Evolutionary conservation across 2,113 vertebrate species (phyloP), one percentile per base, ranked within the genome.

Genomic region (Ptyas mucosa): DNA sequence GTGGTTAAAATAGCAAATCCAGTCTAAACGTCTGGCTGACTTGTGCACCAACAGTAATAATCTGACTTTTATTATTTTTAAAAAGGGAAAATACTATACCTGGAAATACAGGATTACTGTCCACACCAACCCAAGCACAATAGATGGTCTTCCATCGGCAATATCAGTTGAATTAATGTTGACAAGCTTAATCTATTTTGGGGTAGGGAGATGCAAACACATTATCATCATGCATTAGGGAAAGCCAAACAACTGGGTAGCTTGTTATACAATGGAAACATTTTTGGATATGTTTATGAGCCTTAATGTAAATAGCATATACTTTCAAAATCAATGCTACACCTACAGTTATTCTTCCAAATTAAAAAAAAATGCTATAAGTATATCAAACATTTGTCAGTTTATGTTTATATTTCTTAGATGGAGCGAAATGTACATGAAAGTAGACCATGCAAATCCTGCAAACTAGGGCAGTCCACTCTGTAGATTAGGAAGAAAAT

Each of bases 141-240:
- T 99, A 6, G 99, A 98, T 0, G 99, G 99, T 39, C 98, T 98
- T 64, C 99, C 99, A 96, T 99, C 99, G 54, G 98, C 99, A 88
- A 99, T 99, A 95, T 99, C 99, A 39, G 99, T 99, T 90, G 98
- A 98, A 96, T 99, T 99, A 95, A 99, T 99, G 98, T 99, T 99
- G 96, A 99, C 99, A 92, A 99, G 97, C 92, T 99, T 99, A 96
- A 99, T 99, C 99, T 99, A 97, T 88, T 69, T 5, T 39, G 5
- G 75, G 21, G 14, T 75, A 86, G 93, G 96, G 24, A 95, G 96
- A 85, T 97, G 93, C 96, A 93, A 0, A 15, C 0, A 0, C 55
- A 26, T 94, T 94, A 95, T 58, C 92, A 89, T 1, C 23, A 85
- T 1, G 91, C 1, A 55, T 0, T 87, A 52, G 11, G 29, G 75